A percentile compares a stretch with the other conserved stretches of the same genome.
Conservation (phyloP, 1,140 invertebrate genomes). For the Manduca sexta region DNA sequence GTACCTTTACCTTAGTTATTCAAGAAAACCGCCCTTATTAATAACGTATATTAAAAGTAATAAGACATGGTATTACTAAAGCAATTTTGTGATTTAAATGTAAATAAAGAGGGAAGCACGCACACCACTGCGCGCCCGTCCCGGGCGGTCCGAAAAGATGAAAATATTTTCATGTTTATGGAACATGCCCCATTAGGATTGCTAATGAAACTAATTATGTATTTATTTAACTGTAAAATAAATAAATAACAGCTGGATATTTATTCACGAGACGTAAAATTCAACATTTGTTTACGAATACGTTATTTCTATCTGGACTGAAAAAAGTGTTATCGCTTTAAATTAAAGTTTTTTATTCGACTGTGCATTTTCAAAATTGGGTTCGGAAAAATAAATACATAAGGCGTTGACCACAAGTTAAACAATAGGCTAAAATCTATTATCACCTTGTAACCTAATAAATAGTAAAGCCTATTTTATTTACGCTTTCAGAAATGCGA, state of each 20-base stretch:
- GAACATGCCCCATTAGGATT: constrained; percentile 3
- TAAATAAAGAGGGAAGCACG: constrained; percentile 21
- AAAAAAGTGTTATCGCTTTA: constrained; percentile 34
- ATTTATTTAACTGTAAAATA: constrained; percentile 8
- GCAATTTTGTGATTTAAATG: constrained; percentile 21
- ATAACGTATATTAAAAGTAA: constrained; percentile 1
- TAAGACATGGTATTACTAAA: background rate
- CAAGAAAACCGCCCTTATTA: too few species aligned
- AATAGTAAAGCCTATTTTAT: too few species aligned
- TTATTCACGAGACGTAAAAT: constrained; percentile 6
- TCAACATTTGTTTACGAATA: constrained; percentile 22
- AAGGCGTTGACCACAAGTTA: constrained; percentile 54
- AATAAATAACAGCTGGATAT: constrained; percentile 10
- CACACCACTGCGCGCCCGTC: constrained; percentile 7
- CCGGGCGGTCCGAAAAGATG: constrained; percentile 13
- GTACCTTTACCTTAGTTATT: too few species aligned
- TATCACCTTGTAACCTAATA: too few species aligned
- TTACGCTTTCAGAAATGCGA: too few species aligned
- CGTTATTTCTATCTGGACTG: background rate
- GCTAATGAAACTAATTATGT: constrained; percentile 1
- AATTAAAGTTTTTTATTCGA: constrained; percentile 46
- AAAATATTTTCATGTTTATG: constrained; percentile 25
- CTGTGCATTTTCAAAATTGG: constrained; percentile 40
- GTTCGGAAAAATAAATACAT: constrained; percentile 57
- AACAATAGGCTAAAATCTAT: constrained; percentile 47